Conservation (phyloP, 2,888 invertebrate genomes). For the Papilio elwesi region DNA sequence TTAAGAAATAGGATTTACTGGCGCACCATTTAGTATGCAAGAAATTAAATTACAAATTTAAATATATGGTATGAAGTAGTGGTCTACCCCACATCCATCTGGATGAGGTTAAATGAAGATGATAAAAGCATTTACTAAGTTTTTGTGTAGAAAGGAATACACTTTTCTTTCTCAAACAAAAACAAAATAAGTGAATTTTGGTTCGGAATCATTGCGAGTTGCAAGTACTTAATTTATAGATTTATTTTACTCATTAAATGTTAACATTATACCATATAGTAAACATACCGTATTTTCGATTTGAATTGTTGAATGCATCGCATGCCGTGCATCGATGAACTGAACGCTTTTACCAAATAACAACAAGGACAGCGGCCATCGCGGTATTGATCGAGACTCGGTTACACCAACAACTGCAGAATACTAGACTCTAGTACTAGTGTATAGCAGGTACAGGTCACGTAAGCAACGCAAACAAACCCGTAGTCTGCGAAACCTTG, state of each 20-base stretch:
- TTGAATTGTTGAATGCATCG: background rate
- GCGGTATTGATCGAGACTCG: conserved; percentile 23
- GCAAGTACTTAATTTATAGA: too few relatives aligned
- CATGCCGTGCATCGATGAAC: conserved; percentile 6
- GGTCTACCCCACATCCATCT: conserved; percentile 8
- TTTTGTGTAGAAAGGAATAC: too few relatives aligned
- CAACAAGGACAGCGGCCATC: conserved; percentile 16
- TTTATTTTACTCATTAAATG: too few relatives aligned
- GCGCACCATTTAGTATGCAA: conserved; percentile 1
- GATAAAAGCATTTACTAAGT: background rate
- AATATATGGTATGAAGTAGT: conserved; percentile 14
- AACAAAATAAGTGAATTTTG: too few relatives aligned
- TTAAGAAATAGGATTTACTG: background rate
- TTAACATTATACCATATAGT: background rate
- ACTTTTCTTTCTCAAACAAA: too few relatives aligned
- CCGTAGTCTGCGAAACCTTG: background rate
- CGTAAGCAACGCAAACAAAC: background rate
- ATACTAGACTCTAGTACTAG: background rate
- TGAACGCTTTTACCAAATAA: conserved; percentile 3
- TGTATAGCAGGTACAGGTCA: background rate
- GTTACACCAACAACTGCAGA: conserved; percentile 23
- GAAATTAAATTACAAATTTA: conserved; percentile 8
- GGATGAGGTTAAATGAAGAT: conserved; percentile 12
- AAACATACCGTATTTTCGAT: background rate
- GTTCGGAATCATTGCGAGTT: too few relatives aligned